Evolutionary conservation across 2,888 invertebrate species (phyloP), one percentile per base, ranked within the genome.

Genomic region (Ormia ochracea): DNA sequence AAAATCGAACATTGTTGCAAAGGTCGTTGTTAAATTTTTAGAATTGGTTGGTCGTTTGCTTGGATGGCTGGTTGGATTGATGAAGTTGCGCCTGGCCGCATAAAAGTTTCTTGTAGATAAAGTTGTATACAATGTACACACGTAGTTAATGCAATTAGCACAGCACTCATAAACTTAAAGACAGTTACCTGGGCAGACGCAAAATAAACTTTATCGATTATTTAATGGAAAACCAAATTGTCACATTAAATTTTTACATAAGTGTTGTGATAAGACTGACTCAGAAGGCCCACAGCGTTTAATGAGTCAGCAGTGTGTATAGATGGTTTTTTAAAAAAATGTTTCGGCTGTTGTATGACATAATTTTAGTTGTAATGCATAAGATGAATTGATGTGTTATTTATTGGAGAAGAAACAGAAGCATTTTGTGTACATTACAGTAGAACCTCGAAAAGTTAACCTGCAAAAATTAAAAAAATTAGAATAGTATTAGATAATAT

Each of bases 131-230:
- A 50, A 66, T 66, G 50, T 75, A 59, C 41, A 36, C 66, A 75
- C 66, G 68, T 61, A 54, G 36, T 54, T 69, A 61, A 76, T 65
- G 75, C 41, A 69, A 69, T 75, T 69, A 54, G 45, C 54, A 48
- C 19, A 54, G 14, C 9, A 12, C 45, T 45, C 21, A 21, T n/a
- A 33, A 0, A 31, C 54, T 36, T 17, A 23, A 14, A 31, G 14
- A 50, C 23, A 50, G 6, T 5, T 5, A 17, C 6, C 5, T 41
- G 17, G 10, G 41, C 1, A 14, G 1, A 28, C 2, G n/a, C n/a
- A n/a, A 17, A 48, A n/a, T 23, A 69, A 26, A 28, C 21, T 7
- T 52, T 52, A 38, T 74, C 17, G 31, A 26, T 41, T 50, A 21
- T 59, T 66, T 75, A 59, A 59, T 59, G 43, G 26, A 38, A 61